Conservation (phyloP, 35 echinoderm and acorn worm genomes). For the Apostichopus parvimensis region DNA sequence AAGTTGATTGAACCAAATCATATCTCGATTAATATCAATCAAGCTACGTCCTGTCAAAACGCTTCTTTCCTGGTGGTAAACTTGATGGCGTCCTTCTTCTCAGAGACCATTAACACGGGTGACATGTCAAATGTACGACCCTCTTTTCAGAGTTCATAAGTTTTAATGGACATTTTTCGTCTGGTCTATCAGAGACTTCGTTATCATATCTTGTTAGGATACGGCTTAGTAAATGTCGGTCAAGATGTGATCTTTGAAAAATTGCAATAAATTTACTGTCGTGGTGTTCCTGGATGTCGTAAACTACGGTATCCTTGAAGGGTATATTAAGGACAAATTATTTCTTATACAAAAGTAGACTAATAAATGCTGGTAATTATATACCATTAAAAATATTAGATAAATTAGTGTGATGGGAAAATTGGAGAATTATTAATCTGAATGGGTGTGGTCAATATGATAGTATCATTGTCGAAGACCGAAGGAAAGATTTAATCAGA, state of each 20-base stretch:
- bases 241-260: constrained; percentile 39
- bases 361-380: too few relatives aligned
- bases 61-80: not conserved
- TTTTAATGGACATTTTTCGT: constrained; percentile 31
- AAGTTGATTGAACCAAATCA: constrained; percentile 41
- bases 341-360: too few relatives aligned
- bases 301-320: constrained; percentile 21
- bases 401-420: too few relatives aligned
- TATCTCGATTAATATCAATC: constrained; percentile 47
- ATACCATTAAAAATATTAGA: too few relatives aligned
- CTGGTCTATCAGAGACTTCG: constrained; percentile 34
- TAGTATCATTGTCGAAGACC: too few relatives aligned
- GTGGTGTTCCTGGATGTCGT: not conserved
- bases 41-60: constrained; percentile 32
- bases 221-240: constrained; percentile 43
- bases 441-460: too few relatives aligned
- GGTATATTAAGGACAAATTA: not conserved
- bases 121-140: constrained; percentile 18
- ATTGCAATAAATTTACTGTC: constrained; percentile 28
- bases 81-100: constrained; percentile 37
- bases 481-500: too few relatives aligned
- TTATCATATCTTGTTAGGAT: constrained; percentile 32
- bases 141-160: constrained; percentile 12
- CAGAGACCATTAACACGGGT: constrained; percentile 21
- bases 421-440: too few relatives aligned